Percentiles rank a stretch among this genome's conserved stretches.
These are phyloP conservation scores for Pomatorhinus ruficollis DNA, from an alignment of 2,113 vertebrate genomes.

Conservation along the genomic window DNA sequence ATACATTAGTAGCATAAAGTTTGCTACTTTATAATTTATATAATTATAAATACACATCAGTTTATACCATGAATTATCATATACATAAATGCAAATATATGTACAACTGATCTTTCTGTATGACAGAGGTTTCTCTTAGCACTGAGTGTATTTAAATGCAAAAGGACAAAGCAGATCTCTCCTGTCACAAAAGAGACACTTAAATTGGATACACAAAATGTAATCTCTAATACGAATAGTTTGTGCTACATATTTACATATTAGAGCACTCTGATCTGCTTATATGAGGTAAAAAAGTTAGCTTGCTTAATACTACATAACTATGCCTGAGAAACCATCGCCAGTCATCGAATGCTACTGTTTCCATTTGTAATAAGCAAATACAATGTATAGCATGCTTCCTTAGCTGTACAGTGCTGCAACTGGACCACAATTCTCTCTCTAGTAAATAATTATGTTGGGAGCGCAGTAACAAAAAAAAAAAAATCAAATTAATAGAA, in stretches of 20 bases:
- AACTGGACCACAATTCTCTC: neutral
- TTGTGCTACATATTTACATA: neutral
- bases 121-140: neutral
- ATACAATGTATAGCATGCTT: accelerated
- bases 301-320: neutral
- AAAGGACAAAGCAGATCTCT: neutral
- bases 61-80: neutral
- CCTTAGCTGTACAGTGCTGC: neutral
- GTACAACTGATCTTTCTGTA: neutral
- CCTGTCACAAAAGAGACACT: neutral
- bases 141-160: neutral
- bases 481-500: neutral
- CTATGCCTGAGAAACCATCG: neutral
- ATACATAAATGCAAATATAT: neutral
- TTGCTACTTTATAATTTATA: neutral
- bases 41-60: neutral
- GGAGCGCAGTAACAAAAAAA: neutral
- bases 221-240: neutral
- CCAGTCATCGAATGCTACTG: neutral
- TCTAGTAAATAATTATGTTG: neutral
- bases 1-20: neutral
- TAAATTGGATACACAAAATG: neutral
- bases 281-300: neutral
- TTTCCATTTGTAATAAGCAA: neutral
- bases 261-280: neutral